These are phyloP conservation scores for Onychomys leucogaster DNA, from an alignment of 2,797 vertebrate genomes.

Conservation along the genomic window DNA sequence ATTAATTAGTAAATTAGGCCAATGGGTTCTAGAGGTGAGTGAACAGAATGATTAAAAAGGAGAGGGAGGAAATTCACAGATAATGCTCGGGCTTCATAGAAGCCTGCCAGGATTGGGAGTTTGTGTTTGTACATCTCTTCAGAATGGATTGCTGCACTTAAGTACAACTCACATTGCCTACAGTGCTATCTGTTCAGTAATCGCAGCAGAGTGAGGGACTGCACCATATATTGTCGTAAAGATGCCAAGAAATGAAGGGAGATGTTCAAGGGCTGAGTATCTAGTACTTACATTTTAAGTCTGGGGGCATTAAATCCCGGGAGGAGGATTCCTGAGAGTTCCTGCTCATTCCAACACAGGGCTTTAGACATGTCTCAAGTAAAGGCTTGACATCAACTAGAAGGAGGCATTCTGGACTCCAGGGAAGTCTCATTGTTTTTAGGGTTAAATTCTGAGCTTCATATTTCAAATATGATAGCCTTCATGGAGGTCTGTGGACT, in stretches of 20 bases:
- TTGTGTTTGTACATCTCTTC: constrained; percentile 81
- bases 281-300: constrained; percentile 76
- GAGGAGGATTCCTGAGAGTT: constrained; percentile 60
- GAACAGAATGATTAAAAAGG: constrained; percentile 84
- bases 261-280: constrained; percentile 43
- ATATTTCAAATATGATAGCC: constrained; percentile 56
- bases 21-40: constrained; percentile 86
- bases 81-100: constrained; percentile 81
- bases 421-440: constrained; percentile 56
- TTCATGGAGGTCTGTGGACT: constrained; percentile 16
- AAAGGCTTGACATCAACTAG: constrained; percentile 61
- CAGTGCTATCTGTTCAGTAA: constrained; percentile 79
- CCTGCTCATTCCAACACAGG: neutral
- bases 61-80: constrained; percentile 78
- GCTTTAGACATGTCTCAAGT: constrained; percentile 56
- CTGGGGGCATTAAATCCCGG: constrained; percentile 66
- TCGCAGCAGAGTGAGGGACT: constrained; percentile 78
- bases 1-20: constrained; percentile 89
- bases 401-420: constrained; percentile 42
- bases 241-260: constrained; percentile 76
- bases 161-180: constrained; percentile 78
- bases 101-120: constrained; percentile 68
- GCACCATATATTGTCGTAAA: constrained; percentile 77
- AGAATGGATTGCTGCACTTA: constrained; percentile 83
- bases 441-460: constrained; percentile 53